phyloP scores from a whole-genome alignment of 2,113 vertebrate species.

The Scortum barcoo region DNA sequence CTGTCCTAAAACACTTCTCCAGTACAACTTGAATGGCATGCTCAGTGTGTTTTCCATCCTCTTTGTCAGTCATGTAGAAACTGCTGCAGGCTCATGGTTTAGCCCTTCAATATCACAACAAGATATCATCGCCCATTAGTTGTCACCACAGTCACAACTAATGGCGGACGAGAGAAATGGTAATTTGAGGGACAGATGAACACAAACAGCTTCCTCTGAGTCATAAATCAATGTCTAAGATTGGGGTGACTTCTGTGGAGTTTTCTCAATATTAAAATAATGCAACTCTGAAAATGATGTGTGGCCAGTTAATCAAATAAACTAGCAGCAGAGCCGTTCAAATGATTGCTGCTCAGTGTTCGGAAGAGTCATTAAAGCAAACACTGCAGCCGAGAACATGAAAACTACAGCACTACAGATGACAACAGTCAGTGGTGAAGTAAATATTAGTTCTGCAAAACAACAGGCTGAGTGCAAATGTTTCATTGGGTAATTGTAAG shows the following conservation, averaged over 20 bases:
- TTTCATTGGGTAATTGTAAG: not conserved
- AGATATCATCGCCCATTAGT: conserved; percentile 12
- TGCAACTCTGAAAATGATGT: not conserved
- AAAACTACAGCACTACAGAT: not conserved
- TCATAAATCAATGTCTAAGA: conserved; percentile 26
- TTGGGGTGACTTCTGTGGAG: conserved; percentile 13
- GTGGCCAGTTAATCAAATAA: conserved; percentile 22
- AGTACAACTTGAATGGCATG: conserved; percentile 1
- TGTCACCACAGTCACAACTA: conserved; percentile 28
- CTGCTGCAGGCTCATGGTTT: not conserved
- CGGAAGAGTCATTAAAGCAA: not conserved
- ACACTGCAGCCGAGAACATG: conserved; percentile 1
- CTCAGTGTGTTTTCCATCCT: not conserved
- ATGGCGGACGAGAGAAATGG: conserved; percentile 35
- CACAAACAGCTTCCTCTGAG: conserved; percentile 24
- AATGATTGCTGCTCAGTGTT: conserved; percentile 3
- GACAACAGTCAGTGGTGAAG: not conserved
- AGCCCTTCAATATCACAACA: conserved; percentile 8
- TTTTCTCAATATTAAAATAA: conserved; percentile 38
- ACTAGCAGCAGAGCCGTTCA: conserved; percentile 14
- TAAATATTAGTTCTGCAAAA: not conserved
- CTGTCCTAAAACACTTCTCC: not conserved
- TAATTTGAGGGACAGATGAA: conserved; percentile 23
- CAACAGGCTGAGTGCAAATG: not conserved
- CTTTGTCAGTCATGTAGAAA: conserved; percentile 22